These are phyloP conservation scores for Noctua fimbriata DNA, from an alignment of 2,888 invertebrate species.

Conservation along the genomic window DNA sequence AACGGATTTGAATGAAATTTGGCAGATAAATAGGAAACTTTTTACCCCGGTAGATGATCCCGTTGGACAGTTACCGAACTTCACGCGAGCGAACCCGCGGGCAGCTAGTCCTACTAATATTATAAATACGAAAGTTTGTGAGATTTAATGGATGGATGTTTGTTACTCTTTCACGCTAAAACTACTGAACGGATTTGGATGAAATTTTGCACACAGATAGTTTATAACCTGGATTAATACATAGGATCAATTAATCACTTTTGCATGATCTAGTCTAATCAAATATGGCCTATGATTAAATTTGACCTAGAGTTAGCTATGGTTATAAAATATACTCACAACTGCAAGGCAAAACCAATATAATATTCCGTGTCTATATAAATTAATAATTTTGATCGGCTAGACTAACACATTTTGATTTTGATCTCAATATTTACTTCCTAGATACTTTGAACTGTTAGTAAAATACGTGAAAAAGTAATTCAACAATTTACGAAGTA, in stretches of 20 bases:
- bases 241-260: too few species aligned
- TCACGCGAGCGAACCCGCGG: too few species aligned
- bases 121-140: too few species aligned
- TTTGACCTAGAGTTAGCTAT: constrained; percentile 25
- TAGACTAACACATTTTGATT: constrained; percentile 13
- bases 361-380: constrained; percentile 2
- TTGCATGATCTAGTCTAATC: neutral
- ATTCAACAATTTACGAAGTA: neutral
- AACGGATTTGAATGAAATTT: too few species aligned
- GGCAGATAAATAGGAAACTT: too few species aligned
- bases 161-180: too few species aligned
- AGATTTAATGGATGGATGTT: too few species aligned
- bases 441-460: constrained; percentile 20
- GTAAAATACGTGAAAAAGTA: constrained; percentile 4
- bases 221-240: too few species aligned
- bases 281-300: neutral
- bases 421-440: constrained; percentile 24
- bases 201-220: too few species aligned
- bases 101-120: neutral
- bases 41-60: too few species aligned
- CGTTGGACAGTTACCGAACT: too few species aligned
- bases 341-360: constrained; percentile 15
- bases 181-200: too few species aligned
- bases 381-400: constrained; percentile 9
- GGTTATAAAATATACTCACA: constrained; percentile 5